Conservation (phyloP, 2,113 vertebrate species). For the Ellobius talpinus region DNA sequence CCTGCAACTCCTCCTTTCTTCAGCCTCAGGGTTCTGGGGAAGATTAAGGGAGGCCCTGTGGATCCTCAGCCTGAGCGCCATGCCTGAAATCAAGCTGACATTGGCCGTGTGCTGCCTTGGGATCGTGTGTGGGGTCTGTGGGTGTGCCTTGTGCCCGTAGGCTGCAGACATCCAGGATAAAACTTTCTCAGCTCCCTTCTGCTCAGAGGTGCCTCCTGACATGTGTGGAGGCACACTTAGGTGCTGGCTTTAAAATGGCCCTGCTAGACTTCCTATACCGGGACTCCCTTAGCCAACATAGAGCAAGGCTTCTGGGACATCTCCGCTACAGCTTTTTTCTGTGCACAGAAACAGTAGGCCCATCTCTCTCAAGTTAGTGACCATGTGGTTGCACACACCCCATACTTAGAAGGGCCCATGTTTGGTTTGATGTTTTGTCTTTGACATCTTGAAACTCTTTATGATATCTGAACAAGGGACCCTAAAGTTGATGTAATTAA, state of each 20-base stretch:
- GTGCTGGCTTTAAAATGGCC: background rate
- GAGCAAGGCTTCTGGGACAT: background rate
- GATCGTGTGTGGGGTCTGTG: background rate
- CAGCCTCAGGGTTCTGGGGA: background rate
- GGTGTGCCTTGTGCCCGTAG: background rate
- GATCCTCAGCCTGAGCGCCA: background rate
- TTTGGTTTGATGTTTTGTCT: background rate
- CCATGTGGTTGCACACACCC: no score
- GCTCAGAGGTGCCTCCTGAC: background rate
- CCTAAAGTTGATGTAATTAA: background rate
- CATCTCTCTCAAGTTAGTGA: background rate
- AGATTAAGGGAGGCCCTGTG: background rate
- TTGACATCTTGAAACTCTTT: conserved; percentile 2
- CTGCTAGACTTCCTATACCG: background rate
- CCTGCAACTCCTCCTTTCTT: background rate
- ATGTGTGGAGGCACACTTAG: background rate
- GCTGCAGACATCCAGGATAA: no score
- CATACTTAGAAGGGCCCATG: background rate
- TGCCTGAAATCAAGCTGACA: background rate
- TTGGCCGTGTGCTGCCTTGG: background rate
- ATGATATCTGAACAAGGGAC: background rate
- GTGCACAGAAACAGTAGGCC: no score
- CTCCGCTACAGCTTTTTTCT: background rate
- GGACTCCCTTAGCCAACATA: background rate
- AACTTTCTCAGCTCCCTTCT: background rate